Conservation (phyloP, 2,888 invertebrate species). For the Caenorhabditis sp. region DNA sequence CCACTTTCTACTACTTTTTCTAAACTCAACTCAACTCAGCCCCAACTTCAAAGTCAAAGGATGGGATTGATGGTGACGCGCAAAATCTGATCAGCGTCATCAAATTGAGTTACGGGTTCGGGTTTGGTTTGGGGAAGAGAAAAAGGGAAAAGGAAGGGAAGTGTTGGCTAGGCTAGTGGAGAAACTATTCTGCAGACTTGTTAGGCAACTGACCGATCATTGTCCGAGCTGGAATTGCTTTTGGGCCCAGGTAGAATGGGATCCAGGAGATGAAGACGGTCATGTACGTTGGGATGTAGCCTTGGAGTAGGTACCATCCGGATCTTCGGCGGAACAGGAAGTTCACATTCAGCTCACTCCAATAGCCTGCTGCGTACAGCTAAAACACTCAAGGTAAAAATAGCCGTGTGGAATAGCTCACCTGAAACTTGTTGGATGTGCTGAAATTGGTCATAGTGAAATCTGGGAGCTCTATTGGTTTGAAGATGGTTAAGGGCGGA, state of each 20-base stretch:
- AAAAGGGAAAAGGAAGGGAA: conserved; percentile 2
- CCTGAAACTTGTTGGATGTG: conserved; percentile 69
- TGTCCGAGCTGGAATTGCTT: conserved; percentile 81
- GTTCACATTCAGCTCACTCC: conserved; percentile 82
- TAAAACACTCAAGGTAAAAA: conserved; percentile 48
- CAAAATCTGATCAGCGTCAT: conserved; percentile 64
- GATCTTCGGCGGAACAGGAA: conserved; percentile 81
- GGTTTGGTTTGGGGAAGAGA: conserved; percentile 8
- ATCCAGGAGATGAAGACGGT: conserved; percentile 83
- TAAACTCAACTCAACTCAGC: conserved; percentile 1
- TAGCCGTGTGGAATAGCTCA: not conserved
- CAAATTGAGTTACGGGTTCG: conserved; percentile 57
- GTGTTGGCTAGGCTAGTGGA: not conserved
- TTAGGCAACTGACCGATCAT: conserved; percentile 80
- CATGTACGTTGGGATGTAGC: conserved; percentile 83
- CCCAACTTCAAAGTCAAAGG: conserved; percentile 40
- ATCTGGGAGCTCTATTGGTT: conserved; percentile 82
- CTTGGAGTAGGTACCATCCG: conserved; percentile 83
- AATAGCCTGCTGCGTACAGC: conserved; percentile 82
- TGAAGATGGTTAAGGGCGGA: conserved; percentile 73
- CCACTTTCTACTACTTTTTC: not conserved
- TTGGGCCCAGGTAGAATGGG: conserved; percentile 81
- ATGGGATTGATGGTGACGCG: conserved; percentile 48
- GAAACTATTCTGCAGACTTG: too few species aligned
- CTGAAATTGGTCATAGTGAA: conserved; percentile 79